Conservation (phyloP, 2,888 invertebrate species). For the Allacma fusca region DNA sequence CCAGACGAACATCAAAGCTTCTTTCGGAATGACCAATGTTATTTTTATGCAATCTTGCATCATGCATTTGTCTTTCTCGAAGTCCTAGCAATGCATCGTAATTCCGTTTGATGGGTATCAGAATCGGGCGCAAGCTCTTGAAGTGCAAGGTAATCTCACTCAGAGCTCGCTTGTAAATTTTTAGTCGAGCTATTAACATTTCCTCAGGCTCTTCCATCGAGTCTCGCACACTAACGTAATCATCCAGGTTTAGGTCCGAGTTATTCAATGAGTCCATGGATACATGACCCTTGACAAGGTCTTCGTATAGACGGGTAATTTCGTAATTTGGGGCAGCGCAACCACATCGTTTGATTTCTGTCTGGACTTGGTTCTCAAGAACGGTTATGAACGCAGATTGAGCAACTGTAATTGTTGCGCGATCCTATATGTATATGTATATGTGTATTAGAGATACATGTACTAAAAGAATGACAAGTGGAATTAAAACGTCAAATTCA, state of each 20-base stretch:
- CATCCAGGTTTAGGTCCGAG: slow-evolving; percentile 11
- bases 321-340: slow-evolving; percentile 27
- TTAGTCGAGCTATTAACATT: slow-evolving; percentile 50
- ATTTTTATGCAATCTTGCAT: slow-evolving; percentile 44
- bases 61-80: slow-evolving; percentile 64
- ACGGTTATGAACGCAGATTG: slow-evolving; percentile 31
- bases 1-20: slow-evolving; percentile 40
- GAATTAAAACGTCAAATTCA: no score
- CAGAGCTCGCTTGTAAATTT: slow-evolving; percentile 67
- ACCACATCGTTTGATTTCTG: slow-evolving; percentile 25
- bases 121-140: slow-evolving; percentile 65
- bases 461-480: no score
- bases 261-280: slow-evolving; percentile 17
- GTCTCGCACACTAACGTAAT: slow-evolving; percentile 22
- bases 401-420: slow-evolving; percentile 22
- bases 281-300: slow-evolving; percentile 19
- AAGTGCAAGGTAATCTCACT: slow-evolving; percentile 64
- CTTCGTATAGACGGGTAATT: slow-evolving; percentile 1
- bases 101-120: slow-evolving; percentile 65
- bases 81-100: slow-evolving; percentile 66
- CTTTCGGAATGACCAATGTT: slow-evolving; percentile 45
- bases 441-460: neutral
- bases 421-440: slow-evolving; percentile 20
- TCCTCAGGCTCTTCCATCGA: slow-evolving; percentile 40
- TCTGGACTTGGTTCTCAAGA: slow-evolving; percentile 22